These are phyloP conservation scores for Diarsia brunnea DNA, from an alignment of 2,888 invertebrate species.

Conservation along the genomic window DNA sequence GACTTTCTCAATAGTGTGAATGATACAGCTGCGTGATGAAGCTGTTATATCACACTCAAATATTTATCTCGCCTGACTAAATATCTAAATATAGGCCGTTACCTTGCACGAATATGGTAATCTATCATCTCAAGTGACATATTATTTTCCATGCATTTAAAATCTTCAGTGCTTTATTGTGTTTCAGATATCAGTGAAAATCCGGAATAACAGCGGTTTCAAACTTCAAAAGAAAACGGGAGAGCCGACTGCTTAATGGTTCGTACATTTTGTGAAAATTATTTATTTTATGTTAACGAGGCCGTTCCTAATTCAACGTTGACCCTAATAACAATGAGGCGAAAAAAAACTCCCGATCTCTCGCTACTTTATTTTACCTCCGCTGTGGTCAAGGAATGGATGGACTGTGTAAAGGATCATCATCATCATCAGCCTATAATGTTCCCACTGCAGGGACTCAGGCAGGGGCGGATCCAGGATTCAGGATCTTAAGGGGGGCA, in stretches of 20 bases:
- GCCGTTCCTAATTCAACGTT: slow-evolving; percentile 8
- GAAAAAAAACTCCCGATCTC: neutral
- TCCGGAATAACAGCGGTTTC: neutral
- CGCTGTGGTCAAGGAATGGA: neutral
- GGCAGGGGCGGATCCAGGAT: no score
- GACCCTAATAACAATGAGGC: slow-evolving; percentile 18
- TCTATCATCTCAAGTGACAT: slow-evolving; percentile 19
- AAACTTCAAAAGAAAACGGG: slow-evolving; percentile 1
- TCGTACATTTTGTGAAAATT: slow-evolving; percentile 16
- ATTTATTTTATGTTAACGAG: slow-evolving; percentile 13
- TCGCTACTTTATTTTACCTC: neutral
- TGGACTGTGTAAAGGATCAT: no score
- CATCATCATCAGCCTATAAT: no score
- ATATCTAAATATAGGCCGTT: slow-evolving; percentile 6
- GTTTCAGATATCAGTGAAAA: slow-evolving; percentile 5
- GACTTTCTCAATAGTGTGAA: neutral
- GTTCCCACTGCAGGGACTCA: no score
- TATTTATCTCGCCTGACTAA: neutral
- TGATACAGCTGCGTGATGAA: neutral
- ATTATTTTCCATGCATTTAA: neutral
- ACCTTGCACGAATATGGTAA: slow-evolving; percentile 6
- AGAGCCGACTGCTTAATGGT: neutral
- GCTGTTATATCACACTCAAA: neutral
- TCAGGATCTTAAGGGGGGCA: no score
- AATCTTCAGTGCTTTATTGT: slow-evolving; percentile 5